Evolutionary conservation across 2,888 invertebrate species (phyloP).

Genomic region (Agrotis ipsilon): DNA sequence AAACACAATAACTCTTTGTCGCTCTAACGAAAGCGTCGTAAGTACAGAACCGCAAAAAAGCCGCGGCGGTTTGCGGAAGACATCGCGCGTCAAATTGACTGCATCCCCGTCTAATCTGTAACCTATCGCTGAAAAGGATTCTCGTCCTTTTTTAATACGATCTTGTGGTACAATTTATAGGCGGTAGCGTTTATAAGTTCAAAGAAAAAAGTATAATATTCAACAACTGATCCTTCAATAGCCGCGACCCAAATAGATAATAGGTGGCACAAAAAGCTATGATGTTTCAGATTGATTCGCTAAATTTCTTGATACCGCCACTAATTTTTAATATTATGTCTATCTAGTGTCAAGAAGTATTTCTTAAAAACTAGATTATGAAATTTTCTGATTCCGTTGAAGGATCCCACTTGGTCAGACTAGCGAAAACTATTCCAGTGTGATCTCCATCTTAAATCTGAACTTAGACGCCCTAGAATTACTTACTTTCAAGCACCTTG

Average conservation of each 20-base stretch:
- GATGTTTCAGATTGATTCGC: too few relatives aligned
- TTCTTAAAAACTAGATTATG: background rate
- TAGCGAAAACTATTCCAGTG: too few relatives aligned
- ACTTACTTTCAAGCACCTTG: too few relatives aligned
- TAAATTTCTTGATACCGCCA: too few relatives aligned
- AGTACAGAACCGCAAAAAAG: conserved; percentile 73
- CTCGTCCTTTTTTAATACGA: conserved; percentile 84
- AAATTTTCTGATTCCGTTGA: background rate
- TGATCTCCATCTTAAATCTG: too few relatives aligned
- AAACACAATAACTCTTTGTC: conserved; percentile 57
- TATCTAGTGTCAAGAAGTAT: too few relatives aligned
- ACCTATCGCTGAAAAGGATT: conserved; percentile 88
- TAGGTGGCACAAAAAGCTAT: too few relatives aligned
- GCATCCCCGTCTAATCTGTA: conserved; percentile 88
- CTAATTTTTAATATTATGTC: too few relatives aligned
- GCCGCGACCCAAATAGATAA: too few relatives aligned
- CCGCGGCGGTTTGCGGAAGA: conserved; percentile 83
- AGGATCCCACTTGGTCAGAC: background rate
- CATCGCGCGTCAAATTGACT: conserved; percentile 85
- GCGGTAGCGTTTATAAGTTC: conserved; percentile 37
- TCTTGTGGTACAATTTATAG: conserved; percentile 69
- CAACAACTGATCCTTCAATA: too few relatives aligned
- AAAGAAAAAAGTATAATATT: too few relatives aligned
- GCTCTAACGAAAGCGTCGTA: conserved; percentile 66
- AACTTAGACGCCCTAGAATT: too few relatives aligned